phyloP scores from a whole-genome alignment of 2,888 invertebrate genomes.

The Torymus aiolomorphi region DNA sequence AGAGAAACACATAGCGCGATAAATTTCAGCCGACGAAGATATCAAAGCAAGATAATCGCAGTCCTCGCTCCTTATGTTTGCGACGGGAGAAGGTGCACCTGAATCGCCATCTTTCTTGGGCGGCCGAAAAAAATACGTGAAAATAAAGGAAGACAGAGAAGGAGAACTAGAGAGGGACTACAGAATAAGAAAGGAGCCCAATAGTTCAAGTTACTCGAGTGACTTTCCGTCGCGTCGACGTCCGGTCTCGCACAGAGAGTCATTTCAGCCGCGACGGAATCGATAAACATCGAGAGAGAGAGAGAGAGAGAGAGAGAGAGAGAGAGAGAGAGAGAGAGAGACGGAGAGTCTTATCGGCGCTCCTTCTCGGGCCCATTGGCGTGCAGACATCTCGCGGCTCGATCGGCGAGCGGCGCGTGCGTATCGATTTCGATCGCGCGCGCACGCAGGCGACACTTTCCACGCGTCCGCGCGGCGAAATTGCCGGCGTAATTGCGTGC shows the following conservation, averaged over 20 bases:
- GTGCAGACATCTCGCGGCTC: conserved; percentile 43
- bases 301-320: conserved; percentile 12
- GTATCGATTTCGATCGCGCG: conserved; percentile 50
- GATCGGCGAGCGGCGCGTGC: conserved; percentile 26
- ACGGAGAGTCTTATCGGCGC: conserved; percentile 1
- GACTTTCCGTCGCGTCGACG: conserved; percentile 52
- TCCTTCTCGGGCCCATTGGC: not conserved
- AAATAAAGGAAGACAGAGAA: conserved; percentile 6
- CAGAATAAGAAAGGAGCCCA: conserved; percentile 19
- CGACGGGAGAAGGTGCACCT: conserved; percentile 33
- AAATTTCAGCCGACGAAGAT: conserved; percentile 47
- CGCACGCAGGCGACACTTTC: conserved; percentile 51
- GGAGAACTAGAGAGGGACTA: conserved; percentile 4
- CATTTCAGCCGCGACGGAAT: conserved; percentile 34
- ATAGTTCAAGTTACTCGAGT: conserved; percentile 53
- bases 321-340: conserved; percentile 10
- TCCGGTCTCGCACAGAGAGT: conserved; percentile 49
- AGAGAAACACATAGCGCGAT: conserved; percentile 54
- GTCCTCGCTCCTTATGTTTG: conserved; percentile 5
- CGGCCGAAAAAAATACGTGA: conserved; percentile 20
- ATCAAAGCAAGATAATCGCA: conserved; percentile 50
- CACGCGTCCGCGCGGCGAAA: conserved; percentile 48
- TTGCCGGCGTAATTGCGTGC: conserved; percentile 46
- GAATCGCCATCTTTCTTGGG: conserved; percentile 18
- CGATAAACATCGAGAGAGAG: conserved; percentile 48